Conservation (phyloP, 2,888 invertebrate species). For the Yponomeuta cagnagella region DNA sequence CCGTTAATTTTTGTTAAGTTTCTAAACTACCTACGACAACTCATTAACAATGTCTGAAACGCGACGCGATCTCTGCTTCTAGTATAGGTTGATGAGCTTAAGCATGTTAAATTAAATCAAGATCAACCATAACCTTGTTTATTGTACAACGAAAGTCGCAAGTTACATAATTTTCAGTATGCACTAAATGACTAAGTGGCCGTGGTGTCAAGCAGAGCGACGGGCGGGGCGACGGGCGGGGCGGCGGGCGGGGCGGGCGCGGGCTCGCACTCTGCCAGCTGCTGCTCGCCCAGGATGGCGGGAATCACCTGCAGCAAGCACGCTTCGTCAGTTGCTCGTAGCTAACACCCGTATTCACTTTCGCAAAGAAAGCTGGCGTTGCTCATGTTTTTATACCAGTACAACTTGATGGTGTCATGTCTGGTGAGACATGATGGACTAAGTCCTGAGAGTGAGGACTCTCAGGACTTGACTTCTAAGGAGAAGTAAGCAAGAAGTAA, state of each 20-base stretch:
- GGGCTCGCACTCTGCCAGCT: constrained; percentile 16
- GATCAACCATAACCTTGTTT: neutral
- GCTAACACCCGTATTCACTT: neutral
- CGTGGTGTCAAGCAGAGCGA: constrained; percentile 19
- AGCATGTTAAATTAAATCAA: too few relatives aligned
- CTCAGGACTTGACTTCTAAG: too few relatives aligned
- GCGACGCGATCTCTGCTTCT: too few relatives aligned
- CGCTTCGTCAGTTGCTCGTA: neutral
- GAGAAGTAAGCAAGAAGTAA: too few relatives aligned
- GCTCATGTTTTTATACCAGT: neutral
- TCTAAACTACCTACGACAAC: too few relatives aligned
- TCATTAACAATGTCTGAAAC: too few relatives aligned
- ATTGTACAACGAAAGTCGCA: constrained; percentile 21
- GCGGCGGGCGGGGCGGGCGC: constrained; percentile 33
- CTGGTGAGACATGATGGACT: too few relatives aligned
- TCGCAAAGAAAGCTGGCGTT: too few relatives aligned
- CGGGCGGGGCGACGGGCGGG: constrained; percentile 40
- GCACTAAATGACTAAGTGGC: neutral
- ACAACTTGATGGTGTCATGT: too few relatives aligned
- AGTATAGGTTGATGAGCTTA: neutral
- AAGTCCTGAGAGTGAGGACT: too few relatives aligned
- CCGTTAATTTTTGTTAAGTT: too few relatives aligned
- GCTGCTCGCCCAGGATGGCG: constrained; percentile 39
- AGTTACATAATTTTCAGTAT: neutral
- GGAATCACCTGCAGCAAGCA: constrained; percentile 40